Evolutionary conservation across 2,888 invertebrate genomes (phyloP).

Genomic region (Neoscelio sp.): DNA sequence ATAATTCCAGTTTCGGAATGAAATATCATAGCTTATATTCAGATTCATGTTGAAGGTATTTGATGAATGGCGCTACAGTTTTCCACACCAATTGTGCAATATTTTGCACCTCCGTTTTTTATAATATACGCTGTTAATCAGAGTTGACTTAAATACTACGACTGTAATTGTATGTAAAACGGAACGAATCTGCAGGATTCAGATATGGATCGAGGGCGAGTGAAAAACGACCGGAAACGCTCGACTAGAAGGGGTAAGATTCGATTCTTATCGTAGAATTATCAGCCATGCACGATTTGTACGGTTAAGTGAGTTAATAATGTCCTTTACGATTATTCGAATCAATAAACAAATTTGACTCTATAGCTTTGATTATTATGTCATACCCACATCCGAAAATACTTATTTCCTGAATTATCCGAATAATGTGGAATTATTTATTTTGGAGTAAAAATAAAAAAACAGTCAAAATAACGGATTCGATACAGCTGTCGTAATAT

Average conservation of each 20-base stretch:
- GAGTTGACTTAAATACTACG: slow-evolving; percentile 34
- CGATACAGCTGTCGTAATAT: too few relatives aligned
- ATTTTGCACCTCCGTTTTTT: background rate
- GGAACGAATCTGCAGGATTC: slow-evolving; percentile 42
- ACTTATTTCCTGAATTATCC: too few relatives aligned
- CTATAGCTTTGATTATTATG: background rate
- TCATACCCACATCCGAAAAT: background rate
- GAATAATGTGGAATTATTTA: too few relatives aligned
- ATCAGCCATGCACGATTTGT: slow-evolving; percentile 52
- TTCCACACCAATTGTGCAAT: background rate
- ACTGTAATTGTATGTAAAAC: slow-evolving; percentile 59
- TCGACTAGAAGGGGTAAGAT: slow-evolving; percentile 55
- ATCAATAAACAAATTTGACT: slow-evolving; percentile 5
- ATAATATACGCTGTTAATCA: slow-evolving; percentile 30
- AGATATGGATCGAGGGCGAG: slow-evolving; percentile 60
- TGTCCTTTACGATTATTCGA: slow-evolving; percentile 19
- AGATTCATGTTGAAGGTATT: too few relatives aligned
- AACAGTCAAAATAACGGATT: too few relatives aligned
- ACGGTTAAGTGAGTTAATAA: slow-evolving; percentile 48
- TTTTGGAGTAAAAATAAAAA: too few relatives aligned
- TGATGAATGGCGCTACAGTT: too few relatives aligned
- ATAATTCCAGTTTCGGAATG: too few relatives aligned
- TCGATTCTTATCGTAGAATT: slow-evolving; percentile 57
- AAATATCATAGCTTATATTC: too few relatives aligned
- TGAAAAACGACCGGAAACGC: slow-evolving; percentile 59